Evolutionary conservation across 2,888 invertebrate species (phyloP).

Genomic region (Coenonympha arcania): DNA sequence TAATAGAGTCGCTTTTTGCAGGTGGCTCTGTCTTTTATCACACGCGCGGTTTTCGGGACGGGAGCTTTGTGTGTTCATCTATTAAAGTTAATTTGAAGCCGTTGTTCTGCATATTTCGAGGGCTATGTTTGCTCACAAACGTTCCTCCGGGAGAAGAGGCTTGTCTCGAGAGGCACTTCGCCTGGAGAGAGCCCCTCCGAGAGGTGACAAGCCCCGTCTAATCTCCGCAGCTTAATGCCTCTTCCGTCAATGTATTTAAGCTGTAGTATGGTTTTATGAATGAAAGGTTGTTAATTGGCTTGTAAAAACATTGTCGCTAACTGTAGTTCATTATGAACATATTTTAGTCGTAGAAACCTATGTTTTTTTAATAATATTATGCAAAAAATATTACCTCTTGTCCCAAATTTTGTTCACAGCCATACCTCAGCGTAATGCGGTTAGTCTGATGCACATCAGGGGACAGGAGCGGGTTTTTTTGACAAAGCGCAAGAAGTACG

Average conservation of each 20-base stretch:
- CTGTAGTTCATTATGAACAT: neutral
- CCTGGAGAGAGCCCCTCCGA: slow-evolving; percentile 45
- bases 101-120: slow-evolving; percentile 54
- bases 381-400: too few relatives aligned
- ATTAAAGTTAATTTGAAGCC: slow-evolving; percentile 35
- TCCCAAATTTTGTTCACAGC: too few relatives aligned
- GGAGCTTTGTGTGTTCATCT: slow-evolving; percentile 24
- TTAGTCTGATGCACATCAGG: too few relatives aligned
- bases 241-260: slow-evolving; percentile 38
- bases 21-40: slow-evolving; percentile 16
- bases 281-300: slow-evolving; percentile 4
- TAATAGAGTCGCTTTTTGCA: slow-evolving; percentile 25
- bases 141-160: slow-evolving; percentile 47
- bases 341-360: neutral
- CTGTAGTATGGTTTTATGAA: slow-evolving; percentile 4
- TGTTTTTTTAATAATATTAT: too few relatives aligned
- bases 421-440: too few relatives aligned
- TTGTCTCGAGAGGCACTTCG: slow-evolving; percentile 58
- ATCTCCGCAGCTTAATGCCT: slow-evolving; percentile 55
- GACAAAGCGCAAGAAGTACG: too few relatives aligned
- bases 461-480: too few relatives aligned
- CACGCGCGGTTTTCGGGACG: slow-evolving; percentile 11
- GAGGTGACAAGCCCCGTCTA: slow-evolving; percentile 63
- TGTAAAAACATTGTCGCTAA: neutral
- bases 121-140: slow-evolving; percentile 59